Evolutionary conservation across 2,113 vertebrate genomes (phyloP).

Genomic region (Lasiurus borealis): DNA sequence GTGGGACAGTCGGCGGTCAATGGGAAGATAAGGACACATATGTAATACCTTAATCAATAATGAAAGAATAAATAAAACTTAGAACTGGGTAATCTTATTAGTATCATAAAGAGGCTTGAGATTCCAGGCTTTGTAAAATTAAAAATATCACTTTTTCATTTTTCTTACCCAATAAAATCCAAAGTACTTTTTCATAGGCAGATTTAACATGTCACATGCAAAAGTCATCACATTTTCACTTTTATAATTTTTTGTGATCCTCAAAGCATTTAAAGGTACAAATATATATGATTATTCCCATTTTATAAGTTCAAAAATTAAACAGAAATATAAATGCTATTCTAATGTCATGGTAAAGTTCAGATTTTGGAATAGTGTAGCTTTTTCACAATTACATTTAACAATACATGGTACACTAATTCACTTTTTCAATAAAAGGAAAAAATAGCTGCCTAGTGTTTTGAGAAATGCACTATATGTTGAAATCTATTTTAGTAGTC

Average conservation of each 20-base stretch:
- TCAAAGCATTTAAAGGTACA: not conserved
- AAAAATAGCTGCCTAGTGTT: not conserved
- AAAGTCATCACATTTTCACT: not conserved
- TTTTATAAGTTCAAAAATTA: conserved; percentile 28
- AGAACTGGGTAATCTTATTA: not conserved
- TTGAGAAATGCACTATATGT: not conserved
- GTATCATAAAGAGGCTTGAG: not conserved
- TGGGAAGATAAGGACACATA: too few relatives aligned
- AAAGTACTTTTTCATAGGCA: not conserved
- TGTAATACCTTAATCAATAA: too few relatives aligned
- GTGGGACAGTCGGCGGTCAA: too few relatives aligned
- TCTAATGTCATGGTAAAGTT: not conserved
- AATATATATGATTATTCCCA: not conserved
- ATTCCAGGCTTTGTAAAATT: not conserved
- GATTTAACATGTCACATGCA: not conserved
- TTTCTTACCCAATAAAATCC: not conserved
- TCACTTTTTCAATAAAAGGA: not conserved
- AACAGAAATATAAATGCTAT: not conserved
- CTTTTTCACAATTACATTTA: not conserved
- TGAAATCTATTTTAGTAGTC: not conserved
- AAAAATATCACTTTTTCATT: not conserved
- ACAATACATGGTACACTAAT: not conserved
- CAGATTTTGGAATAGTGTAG: not conserved
- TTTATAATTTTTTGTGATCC: not conserved
- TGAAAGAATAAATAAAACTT: not conserved